Percentiles rank a stretch among this genome's conserved stretches.
Conservation (phyloP, 2,888 invertebrate species). For the Melieria picta region DNA sequence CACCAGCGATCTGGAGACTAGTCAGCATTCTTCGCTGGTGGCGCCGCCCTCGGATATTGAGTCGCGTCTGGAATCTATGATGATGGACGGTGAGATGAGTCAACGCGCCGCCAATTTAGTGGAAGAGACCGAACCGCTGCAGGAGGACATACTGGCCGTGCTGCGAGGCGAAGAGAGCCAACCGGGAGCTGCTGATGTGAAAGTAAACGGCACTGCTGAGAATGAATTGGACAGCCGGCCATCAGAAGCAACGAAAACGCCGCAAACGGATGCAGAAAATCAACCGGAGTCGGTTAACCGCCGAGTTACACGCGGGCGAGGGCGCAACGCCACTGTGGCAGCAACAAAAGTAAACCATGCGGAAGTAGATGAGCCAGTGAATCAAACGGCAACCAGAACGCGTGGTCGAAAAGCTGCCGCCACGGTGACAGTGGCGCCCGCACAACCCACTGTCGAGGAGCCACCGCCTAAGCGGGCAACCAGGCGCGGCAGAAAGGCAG, state of each 20-base stretch:
- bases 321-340: constrained; percentile 34
- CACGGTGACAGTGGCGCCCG: constrained; percentile 9
- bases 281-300: constrained; percentile 39
- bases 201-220: constrained; percentile 37
- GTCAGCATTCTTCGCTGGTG: constrained; percentile 65
- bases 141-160: constrained; percentile 62
- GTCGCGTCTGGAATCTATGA: constrained; percentile 64
- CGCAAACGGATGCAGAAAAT: constrained; percentile 15
- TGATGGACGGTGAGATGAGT: constrained; percentile 56
- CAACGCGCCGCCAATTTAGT: constrained; percentile 40
- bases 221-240: neutral
- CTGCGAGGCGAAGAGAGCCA: constrained; percentile 54
- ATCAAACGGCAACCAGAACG: constrained; percentile 44
- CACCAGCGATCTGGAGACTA: constrained; percentile 65
- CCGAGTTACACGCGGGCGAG: constrained; percentile 54
- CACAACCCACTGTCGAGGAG: constrained; percentile 34
- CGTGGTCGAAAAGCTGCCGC: constrained; percentile 46
- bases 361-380: constrained; percentile 32
- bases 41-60: constrained; percentile 66
- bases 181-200: constrained; percentile 20
- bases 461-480: constrained; percentile 40
- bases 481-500: constrained; percentile 44
- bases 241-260: too few relatives aligned
- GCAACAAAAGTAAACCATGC: constrained; percentile 30
- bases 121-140: constrained; percentile 52